These are phyloP conservation scores for Sphaerodactylus townsendi DNA, from an alignment of 2,113 vertebrate genomes.

Conservation along the genomic window DNA sequence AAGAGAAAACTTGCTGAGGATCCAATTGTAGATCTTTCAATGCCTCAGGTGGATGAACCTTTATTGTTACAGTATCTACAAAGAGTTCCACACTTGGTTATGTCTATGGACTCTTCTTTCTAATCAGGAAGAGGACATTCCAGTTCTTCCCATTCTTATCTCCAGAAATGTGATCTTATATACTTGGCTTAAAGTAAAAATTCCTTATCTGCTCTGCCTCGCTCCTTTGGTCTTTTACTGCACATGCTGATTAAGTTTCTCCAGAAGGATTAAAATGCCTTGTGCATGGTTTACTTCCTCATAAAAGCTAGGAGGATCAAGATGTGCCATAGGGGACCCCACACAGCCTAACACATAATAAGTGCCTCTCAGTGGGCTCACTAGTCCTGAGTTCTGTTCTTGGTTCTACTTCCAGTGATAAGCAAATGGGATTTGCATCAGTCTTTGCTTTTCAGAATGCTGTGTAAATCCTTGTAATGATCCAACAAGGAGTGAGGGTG, in stretches of 20 bases:
- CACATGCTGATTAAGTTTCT: neutral
- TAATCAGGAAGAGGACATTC: neutral
- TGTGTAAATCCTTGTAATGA: constrained; percentile 45
- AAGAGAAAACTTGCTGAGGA: too few relatives aligned
- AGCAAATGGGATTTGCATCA: constrained; percentile 46
- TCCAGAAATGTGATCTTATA: constrained; percentile 18
- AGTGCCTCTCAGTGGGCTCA: neutral
- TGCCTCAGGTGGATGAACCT: too few relatives aligned
- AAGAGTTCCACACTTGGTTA: neutral
- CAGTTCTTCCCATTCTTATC: constrained; percentile 37
- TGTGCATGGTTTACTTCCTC: neutral
- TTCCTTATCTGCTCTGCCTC: neutral
- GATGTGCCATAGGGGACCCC: neutral
- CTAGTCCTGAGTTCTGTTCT: neutral
- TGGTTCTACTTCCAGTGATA: constrained; percentile 43
- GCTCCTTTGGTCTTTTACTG: neutral
- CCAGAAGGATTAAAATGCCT: neutral
- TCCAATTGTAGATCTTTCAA: too few relatives aligned
- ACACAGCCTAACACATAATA: neutral
- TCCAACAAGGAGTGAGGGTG: constrained; percentile 42
- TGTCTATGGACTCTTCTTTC: neutral
- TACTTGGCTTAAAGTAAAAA: neutral
- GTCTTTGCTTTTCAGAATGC: constrained; percentile 48
- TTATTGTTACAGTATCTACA: neutral
- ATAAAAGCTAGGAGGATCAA: neutral